Conservation (phyloP, 2,797 vertebrate species). For the Callimico goeldii region DNA sequence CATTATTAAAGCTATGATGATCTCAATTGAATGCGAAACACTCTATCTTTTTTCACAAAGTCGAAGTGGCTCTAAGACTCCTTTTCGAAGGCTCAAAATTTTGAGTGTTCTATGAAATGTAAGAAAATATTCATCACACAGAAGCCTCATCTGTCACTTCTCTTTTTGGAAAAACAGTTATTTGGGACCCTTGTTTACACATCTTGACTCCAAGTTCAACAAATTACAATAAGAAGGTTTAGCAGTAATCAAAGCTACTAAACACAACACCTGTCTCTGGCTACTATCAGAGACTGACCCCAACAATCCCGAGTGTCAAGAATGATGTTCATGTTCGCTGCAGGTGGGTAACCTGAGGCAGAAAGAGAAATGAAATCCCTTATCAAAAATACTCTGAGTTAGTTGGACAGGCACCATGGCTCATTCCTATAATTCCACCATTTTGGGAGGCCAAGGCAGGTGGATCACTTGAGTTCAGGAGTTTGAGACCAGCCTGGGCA, state of each 20-base stretch:
- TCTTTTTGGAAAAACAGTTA: neutral
- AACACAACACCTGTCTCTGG: fast-evolving
- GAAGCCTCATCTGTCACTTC: neutral
- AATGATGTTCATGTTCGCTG: neutral
- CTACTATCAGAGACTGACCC: neutral
- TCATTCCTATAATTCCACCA: too few species aligned
- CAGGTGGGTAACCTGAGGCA: neutral
- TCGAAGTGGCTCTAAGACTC: neutral
- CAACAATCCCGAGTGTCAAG: neutral
- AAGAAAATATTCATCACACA: neutral
- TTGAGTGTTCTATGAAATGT: neutral
- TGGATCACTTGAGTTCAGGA: too few species aligned
- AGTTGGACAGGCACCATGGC: too few species aligned
- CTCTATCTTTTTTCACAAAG: neutral
- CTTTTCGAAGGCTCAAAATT: neutral
- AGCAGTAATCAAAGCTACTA: neutral
- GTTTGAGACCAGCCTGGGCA: too few species aligned
- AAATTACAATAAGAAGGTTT: neutral
- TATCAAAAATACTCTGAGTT: neutral
- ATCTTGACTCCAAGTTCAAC: neutral
- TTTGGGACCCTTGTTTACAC: neutral
- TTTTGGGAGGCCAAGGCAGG: too few species aligned
- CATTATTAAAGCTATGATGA: conserved; percentile 15
- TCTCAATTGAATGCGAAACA: neutral
- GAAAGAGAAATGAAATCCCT: conserved; percentile 4